Conservation (phyloP, 2,888 invertebrate species). For the Dicycla oo region DNA sequence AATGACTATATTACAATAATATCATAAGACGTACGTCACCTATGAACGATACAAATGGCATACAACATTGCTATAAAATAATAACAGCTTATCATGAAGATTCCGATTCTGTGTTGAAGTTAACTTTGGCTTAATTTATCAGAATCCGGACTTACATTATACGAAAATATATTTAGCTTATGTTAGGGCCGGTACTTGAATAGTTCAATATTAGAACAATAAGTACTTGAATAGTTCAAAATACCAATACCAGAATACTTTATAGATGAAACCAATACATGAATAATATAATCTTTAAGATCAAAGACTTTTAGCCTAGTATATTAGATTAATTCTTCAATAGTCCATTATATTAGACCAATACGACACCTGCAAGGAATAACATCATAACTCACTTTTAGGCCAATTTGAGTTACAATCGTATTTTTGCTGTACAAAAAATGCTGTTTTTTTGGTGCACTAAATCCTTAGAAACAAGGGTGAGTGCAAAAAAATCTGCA, state of each 20-base stretch:
- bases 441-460: no score
- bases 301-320: no score
- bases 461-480: no score
- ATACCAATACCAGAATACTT: neutral
- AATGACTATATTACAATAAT: constrained; percentile 81
- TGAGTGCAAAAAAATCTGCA: no score
- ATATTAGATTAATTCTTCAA: no score
- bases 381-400: no score
- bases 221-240: neutral
- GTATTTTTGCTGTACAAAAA: no score
- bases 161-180: constrained; percentile 59
- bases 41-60: constrained; percentile 83
- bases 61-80: constrained; percentile 78
- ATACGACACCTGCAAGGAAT: no score
- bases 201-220: neutral
- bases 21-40: constrained; percentile 77
- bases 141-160: constrained; percentile 69
- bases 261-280: no score
- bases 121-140: constrained; percentile 81
- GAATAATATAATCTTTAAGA: no score
- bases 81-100: constrained; percentile 68
- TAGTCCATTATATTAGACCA: neutral
- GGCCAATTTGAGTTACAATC: no score
- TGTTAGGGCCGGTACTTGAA: neutral
- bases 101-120: constrained; percentile 73